A percentile compares a stretch with the other conserved stretches of the same genome.
phyloP scores from a whole-genome alignment of 2,797 vertebrate genomes.

The Coregonus suidteri region DNA sequence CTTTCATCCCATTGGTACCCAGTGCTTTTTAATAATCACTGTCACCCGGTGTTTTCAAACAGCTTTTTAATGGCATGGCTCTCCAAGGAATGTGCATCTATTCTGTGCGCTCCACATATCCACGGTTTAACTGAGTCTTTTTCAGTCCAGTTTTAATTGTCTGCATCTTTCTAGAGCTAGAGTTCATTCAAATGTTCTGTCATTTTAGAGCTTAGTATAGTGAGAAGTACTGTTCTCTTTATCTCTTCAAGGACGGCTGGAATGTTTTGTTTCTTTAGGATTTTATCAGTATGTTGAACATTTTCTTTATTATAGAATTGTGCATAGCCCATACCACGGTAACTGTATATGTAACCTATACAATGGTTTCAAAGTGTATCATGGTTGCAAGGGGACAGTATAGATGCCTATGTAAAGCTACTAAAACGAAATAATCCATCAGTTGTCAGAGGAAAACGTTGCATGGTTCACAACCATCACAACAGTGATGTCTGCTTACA shows the following conservation, averaged over 20 bases:
- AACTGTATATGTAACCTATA: background rate
- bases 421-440: background rate
- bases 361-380: background rate
- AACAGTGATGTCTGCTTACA: constrained; percentile 3
- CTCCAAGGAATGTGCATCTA: constrained; percentile 57
- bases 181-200: constrained; percentile 19
- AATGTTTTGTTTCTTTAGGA: background rate
- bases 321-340: background rate
- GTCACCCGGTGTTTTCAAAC: constrained; percentile 59
- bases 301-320: background rate
- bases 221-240: constrained; percentile 29
- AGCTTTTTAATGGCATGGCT: constrained; percentile 68
- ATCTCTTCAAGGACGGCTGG: constrained; percentile 10
- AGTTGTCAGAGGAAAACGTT: constrained; percentile 1
- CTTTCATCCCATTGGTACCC: constrained; percentile 64
- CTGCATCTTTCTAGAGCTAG: constrained; percentile 26
- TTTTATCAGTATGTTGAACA: constrained; percentile 7
- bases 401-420: constrained; percentile 6
- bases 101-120: constrained; percentile 51
- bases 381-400: constrained; percentile 1
- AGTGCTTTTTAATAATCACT: constrained; percentile 62
- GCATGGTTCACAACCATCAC: constrained; percentile 13
- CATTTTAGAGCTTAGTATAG: constrained; percentile 38
- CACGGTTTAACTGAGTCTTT: constrained; percentile 37
- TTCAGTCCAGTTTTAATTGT: constrained; percentile 23